Conservation (phyloP, 2,797 vertebrate genomes). For the Prionace glauca region DNA sequence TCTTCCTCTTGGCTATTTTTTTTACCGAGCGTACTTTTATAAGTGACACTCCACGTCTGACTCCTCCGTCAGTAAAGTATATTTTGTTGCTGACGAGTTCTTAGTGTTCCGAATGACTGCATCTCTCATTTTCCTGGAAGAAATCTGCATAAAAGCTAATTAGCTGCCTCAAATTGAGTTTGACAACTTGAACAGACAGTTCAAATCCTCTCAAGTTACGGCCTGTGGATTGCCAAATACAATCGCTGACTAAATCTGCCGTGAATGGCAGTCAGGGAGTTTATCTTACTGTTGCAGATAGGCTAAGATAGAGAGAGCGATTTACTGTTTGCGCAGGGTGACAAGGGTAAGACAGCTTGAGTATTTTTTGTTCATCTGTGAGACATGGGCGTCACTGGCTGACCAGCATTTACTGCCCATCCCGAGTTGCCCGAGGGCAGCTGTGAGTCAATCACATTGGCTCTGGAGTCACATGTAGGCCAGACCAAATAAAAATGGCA, state of each 20-base stretch:
- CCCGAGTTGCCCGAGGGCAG: too few relatives aligned
- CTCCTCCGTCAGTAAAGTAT: neutral
- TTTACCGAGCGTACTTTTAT: neutral
- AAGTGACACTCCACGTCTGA: neutral
- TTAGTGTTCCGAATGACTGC: neutral
- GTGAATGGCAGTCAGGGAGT: neutral
- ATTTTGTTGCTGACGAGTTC: neutral
- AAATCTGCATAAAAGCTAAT: neutral
- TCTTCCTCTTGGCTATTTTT: neutral
- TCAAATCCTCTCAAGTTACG: neutral
- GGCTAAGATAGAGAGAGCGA: neutral
- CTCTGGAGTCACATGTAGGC: too few relatives aligned
- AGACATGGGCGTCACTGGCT: too few relatives aligned
- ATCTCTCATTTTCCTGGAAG: neutral
- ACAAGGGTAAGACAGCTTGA: neutral
- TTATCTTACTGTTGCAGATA: neutral
- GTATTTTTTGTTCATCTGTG: too few relatives aligned
- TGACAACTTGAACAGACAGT: neutral
- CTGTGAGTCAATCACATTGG: too few relatives aligned
- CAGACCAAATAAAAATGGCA: too few relatives aligned
- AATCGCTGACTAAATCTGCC: neutral
- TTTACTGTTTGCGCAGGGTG: neutral
- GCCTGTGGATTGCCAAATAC: neutral
- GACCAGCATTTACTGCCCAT: too few relatives aligned
- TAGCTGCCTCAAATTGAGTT: neutral